phyloP scores from a whole-genome alignment of 2,797 vertebrate genomes.

The Chaunax sp. region DNA sequence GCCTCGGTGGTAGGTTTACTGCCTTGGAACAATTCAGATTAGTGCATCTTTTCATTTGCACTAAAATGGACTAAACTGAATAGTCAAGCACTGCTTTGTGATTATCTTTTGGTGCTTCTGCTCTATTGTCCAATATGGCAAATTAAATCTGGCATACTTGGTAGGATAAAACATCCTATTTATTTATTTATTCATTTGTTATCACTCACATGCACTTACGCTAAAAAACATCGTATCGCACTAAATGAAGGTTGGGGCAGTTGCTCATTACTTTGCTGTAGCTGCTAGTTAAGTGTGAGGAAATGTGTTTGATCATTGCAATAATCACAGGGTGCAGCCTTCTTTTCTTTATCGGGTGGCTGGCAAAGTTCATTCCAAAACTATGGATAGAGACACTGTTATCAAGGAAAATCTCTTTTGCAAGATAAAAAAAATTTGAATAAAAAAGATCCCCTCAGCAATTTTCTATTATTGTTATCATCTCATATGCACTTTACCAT shows the following conservation, averaged over 20 bases:
- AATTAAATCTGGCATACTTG: slow-evolving; percentile 43
- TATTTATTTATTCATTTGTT: slow-evolving; percentile 41
- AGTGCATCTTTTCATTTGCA: slow-evolving; percentile 11
- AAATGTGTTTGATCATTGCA: slow-evolving; percentile 47
- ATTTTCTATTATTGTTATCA: slow-evolving; percentile 28
- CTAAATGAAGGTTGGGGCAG: slow-evolving; percentile 41
- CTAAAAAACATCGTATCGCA: slow-evolving; percentile 39
- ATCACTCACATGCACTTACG: slow-evolving; percentile 35
- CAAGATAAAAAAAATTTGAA: slow-evolving; percentile 20
- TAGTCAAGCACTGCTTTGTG: slow-evolving; percentile 34
- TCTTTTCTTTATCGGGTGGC: slow-evolving; percentile 26
- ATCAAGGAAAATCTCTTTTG: not conserved
- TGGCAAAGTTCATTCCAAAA: slow-evolving; percentile 17
- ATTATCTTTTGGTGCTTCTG: slow-evolving; percentile 27
- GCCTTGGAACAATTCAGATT: slow-evolving; percentile 34
- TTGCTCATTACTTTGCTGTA: slow-evolving; percentile 39
- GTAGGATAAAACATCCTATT: slow-evolving; percentile 37
- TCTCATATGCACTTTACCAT: not conserved
- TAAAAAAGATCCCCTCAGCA: not conserved
- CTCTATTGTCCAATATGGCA: slow-evolving; percentile 22
- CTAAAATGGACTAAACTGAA: slow-evolving; percentile 36
- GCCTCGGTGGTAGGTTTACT: slow-evolving; percentile 16
- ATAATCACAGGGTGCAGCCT: slow-evolving; percentile 26
- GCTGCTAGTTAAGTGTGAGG: slow-evolving; percentile 27
- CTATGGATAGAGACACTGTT: not conserved